phyloP scores from a whole-genome alignment of 2,888 invertebrate genomes.

The Anticlea derivata region DNA sequence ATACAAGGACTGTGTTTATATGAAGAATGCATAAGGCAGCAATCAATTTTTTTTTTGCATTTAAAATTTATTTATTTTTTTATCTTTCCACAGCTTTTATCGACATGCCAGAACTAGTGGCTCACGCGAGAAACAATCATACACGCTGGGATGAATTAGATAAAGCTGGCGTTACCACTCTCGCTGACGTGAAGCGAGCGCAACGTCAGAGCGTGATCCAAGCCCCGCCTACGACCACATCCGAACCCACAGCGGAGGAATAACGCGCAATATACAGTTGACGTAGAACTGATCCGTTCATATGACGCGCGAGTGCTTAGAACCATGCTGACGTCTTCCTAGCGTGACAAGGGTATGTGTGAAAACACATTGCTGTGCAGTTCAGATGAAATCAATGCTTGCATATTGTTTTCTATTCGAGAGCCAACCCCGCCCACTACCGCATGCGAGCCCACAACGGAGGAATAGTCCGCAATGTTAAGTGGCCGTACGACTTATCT shows the following conservation, averaged over 20 bases:
- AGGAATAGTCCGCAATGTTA: not conserved
- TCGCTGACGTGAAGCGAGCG: constrained; percentile 85
- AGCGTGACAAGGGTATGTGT: not conserved
- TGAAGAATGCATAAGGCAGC: too few relatives aligned
- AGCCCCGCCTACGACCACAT: constrained; percentile 40
- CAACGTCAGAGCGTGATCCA: constrained; percentile 51
- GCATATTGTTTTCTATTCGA: too few relatives aligned
- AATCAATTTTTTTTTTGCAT: too few relatives aligned
- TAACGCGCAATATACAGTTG: constrained; percentile 28
- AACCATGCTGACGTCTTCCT: not conserved
- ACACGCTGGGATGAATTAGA: constrained; percentile 95
- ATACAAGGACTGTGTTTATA: too few relatives aligned
- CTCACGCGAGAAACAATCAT: constrained; percentile 93
- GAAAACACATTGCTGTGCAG: not conserved
- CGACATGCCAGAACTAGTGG: constrained; percentile 95
- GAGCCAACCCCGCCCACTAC: too few relatives aligned
- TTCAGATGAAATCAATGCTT: too few relatives aligned
- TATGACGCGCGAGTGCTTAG: constrained; percentile 13
- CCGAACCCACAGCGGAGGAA: constrained; percentile 60
- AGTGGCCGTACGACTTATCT: too few relatives aligned
- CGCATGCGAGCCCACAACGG: too few relatives aligned
- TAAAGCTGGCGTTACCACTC: constrained; percentile 89
- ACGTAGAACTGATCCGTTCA: constrained; percentile 9
- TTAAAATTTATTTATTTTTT: too few relatives aligned
- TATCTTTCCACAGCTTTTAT: constrained; percentile 88